phyloP scores from a whole-genome alignment of 2,888 invertebrate species.

The Patella depressa region DNA sequence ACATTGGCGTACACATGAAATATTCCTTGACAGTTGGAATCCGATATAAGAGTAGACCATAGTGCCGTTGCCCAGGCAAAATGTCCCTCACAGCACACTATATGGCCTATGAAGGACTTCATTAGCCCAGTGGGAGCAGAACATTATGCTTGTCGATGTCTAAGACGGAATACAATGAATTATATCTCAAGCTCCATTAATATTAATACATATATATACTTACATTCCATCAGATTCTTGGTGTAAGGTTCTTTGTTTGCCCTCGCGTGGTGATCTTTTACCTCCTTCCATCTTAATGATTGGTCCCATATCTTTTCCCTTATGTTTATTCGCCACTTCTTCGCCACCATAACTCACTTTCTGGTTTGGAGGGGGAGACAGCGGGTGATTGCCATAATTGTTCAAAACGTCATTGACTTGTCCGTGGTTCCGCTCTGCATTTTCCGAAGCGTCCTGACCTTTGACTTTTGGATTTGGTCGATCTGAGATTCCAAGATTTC shows the following conservation, averaged over 20 bases:
- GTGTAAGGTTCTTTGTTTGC: conserved; percentile 54
- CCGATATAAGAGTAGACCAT: no score
- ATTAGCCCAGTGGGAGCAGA: no score
- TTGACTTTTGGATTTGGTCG: conserved; percentile 53
- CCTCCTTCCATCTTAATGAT: conserved; percentile 56
- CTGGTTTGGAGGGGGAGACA: conserved; percentile 44
- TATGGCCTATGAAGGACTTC: no score
- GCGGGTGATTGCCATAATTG: conserved; percentile 49
- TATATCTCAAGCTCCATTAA: no score
- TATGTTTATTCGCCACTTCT: conserved; percentile 55
- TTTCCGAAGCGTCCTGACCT: conserved; percentile 55
- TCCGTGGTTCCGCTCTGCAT: conserved; percentile 60
- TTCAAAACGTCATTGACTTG: conserved; percentile 47
- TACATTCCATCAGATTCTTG: conserved; percentile 59
- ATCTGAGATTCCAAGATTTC: conserved; percentile 45
- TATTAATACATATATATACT: conserved; percentile 24
- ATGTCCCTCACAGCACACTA: no score
- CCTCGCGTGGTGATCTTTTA: conserved; percentile 41
- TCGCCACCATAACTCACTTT: conserved; percentile 52
- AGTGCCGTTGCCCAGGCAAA: no score
- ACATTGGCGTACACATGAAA: no score
- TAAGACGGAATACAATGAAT: no score
- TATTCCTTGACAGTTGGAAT: no score
- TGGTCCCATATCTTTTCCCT: conserved; percentile 61
- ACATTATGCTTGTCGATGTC: no score